Conservation (phyloP, 2,797 vertebrate species). For the Masticophis lateralis region DNA sequence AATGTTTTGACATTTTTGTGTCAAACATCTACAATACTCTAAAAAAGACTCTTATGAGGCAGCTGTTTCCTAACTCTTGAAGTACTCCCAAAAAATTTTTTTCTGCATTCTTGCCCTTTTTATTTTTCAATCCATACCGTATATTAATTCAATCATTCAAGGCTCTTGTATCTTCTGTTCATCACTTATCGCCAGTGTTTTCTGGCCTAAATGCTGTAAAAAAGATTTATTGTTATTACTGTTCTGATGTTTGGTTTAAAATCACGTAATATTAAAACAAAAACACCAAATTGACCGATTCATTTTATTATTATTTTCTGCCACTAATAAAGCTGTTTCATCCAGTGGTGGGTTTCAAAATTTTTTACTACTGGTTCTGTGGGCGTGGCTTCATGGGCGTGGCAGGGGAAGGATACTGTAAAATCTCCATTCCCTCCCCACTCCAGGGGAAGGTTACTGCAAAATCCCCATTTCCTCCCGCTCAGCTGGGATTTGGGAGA, state of each 20-base stretch:
- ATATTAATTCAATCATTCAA: background rate
- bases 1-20: background rate
- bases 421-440: too few species aligned
- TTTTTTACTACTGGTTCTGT: too few species aligned
- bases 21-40: background rate
- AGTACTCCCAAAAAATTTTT: background rate
- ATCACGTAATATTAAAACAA: background rate
- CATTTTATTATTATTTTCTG: background rate
- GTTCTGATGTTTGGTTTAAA: background rate
- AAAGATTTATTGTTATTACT: background rate
- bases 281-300: background rate
- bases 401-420: too few species aligned
- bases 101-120: background rate
- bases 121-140: background rate
- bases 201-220: background rate
- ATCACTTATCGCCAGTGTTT: background rate
- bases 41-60: background rate
- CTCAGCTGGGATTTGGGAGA: too few species aligned
- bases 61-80: background rate
- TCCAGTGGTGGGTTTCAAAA: too few species aligned
- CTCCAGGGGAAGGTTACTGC: too few species aligned
- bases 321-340: background rate
- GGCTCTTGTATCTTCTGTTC: background rate
- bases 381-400: too few species aligned
- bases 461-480: too few species aligned